phyloP scores from a whole-genome alignment of 53 echinoderm and acorn worm species.

The Arbacia lixula region DNA sequence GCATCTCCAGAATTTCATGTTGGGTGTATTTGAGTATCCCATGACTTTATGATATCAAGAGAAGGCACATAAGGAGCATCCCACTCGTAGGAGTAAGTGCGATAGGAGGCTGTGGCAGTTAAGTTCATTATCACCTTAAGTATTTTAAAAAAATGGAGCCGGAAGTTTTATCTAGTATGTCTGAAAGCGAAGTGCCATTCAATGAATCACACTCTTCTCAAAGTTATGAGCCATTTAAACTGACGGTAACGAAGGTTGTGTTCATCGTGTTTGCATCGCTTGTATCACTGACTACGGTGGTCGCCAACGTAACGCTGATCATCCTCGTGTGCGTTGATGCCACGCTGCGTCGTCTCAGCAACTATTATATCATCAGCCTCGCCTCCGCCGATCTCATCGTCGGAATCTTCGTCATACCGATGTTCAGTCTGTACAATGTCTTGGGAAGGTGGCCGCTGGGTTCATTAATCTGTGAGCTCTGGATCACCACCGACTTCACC shows the following conservation, averaged over 20 bases:
- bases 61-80: too few species aligned
- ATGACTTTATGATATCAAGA: too few species aligned
- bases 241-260: slow-evolving; percentile 19
- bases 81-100: too few species aligned
- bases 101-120: too few species aligned
- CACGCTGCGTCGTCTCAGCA: slow-evolving; percentile 67
- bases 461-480: slow-evolving; percentile 66
- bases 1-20: too few species aligned
- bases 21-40: too few species aligned
- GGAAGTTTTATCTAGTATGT: too few species aligned
- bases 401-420: slow-evolving; percentile 73
- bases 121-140: too few species aligned
- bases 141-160: too few species aligned
- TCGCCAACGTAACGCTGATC: slow-evolving; percentile 70
- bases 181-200: too few species aligned
- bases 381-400: slow-evolving; percentile 77
- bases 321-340: slow-evolving; percentile 61
- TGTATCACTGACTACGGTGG: slow-evolving; percentile 43
- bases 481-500: slow-evolving; percentile 71
- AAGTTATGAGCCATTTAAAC: neutral
- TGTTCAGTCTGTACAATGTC: slow-evolving; percentile 67
- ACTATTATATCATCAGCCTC: slow-evolving; percentile 76
- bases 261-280: slow-evolving; percentile 19
- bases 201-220: too few species aligned
- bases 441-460: slow-evolving; percentile 76